Percentiles rank a stretch among this genome's conserved stretches.
Conservation (phyloP, 2,113 vertebrate species). For the Daboia siamensis region DNA sequence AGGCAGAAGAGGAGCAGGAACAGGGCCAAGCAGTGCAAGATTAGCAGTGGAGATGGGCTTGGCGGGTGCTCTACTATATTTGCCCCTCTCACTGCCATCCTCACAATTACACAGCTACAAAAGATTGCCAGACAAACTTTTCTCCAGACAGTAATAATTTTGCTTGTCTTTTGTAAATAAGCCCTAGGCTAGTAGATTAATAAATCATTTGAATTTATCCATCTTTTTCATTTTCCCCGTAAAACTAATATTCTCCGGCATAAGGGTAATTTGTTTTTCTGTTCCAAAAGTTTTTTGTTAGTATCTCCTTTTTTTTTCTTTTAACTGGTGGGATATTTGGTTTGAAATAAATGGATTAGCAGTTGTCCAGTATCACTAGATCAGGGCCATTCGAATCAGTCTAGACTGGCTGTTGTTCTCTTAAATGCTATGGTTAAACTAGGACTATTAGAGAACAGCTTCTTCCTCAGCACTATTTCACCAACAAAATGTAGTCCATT, state of each 20-base stretch:
- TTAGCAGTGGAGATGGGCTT: background rate
- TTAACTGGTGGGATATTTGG: background rate
- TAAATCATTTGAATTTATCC: background rate
- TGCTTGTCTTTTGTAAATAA: background rate
- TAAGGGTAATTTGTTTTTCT: background rate
- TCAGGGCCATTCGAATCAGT: background rate
- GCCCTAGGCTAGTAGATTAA: background rate
- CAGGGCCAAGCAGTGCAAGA: background rate
- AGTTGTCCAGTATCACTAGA: background rate
- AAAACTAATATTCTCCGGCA: background rate
- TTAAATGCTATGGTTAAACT: background rate
- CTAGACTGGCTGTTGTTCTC: background rate
- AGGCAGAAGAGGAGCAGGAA: background rate
- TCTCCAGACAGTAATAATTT: background rate
- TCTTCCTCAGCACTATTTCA: background rate
- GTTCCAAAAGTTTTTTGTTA: background rate
- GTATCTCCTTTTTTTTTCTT: background rate
- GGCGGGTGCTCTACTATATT: background rate
- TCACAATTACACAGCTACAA: background rate
- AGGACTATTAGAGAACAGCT: background rate
- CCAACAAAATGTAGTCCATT: background rate
- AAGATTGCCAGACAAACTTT: background rate
- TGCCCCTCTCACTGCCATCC: background rate
- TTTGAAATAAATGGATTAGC: background rate
- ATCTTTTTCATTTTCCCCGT: background rate